A percentile compares a stretch with the other conserved stretches of the same genome.
Evolutionary conservation across 2,888 invertebrate genomes (phyloP).

Genomic region (Leucophenga maculata): DNA sequence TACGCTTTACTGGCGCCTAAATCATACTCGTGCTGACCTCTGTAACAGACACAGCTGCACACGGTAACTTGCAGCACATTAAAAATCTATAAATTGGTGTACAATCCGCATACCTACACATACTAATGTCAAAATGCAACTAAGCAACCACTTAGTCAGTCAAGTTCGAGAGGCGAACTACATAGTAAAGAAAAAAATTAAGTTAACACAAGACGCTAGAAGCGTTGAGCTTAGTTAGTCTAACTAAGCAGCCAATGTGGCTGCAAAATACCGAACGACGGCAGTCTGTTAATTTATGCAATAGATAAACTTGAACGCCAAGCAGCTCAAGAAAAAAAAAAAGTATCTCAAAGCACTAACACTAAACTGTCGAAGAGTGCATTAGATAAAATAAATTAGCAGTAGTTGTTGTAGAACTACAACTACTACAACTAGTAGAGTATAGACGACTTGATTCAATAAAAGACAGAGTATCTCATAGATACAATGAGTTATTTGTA

Average conservation of each 20-base stretch:
- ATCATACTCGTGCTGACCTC: background rate
- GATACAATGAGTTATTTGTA: slow-evolving; percentile 1
- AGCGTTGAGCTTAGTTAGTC: background rate
- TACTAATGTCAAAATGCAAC: slow-evolving; percentile 20
- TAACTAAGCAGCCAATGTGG: slow-evolving; percentile 13
- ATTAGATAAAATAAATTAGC: slow-evolving; percentile 31
- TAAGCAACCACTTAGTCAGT: slow-evolving; percentile 15
- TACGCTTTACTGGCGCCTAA: background rate
- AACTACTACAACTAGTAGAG: background rate
- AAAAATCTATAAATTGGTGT: slow-evolving; percentile 21
- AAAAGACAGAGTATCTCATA: background rate
- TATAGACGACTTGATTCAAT: background rate
- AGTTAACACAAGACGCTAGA: background rate
- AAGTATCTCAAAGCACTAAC: slow-evolving; percentile 10
- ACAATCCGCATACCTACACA: slow-evolving; percentile 35
- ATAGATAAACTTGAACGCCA: slow-evolving; percentile 37
- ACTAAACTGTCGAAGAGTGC: slow-evolving; percentile 29
- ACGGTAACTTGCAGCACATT: background rate
- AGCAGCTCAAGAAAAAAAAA: background rate
- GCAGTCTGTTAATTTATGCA: slow-evolving; percentile 57
- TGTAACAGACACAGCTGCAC: background rate
- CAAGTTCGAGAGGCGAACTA: background rate
- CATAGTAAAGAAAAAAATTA: too few species aligned
- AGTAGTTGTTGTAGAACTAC: slow-evolving; percentile 11
- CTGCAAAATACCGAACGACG: background rate